Conservation (phyloP, 2,888 invertebrate genomes). For the Drosophila falleni region DNA sequence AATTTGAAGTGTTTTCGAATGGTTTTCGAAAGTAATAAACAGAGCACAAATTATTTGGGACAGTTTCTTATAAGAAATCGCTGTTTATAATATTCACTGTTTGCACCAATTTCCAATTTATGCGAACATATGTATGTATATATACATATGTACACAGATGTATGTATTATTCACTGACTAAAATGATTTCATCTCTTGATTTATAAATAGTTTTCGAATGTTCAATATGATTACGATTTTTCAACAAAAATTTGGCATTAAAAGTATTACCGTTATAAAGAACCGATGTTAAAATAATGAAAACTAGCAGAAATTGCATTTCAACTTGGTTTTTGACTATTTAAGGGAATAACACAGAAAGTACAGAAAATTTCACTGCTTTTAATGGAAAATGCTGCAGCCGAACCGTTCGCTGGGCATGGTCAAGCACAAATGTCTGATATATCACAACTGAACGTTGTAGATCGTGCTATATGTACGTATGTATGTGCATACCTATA, state of each 20-base stretch:
- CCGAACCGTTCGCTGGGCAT: constrained; percentile 31
- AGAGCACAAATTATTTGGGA: constrained; percentile 3
- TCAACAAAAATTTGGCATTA: background rate
- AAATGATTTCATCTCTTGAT: constrained; percentile 75
- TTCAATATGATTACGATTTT: constrained; percentile 16
- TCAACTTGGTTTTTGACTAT: constrained; percentile 18
- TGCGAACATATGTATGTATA: constrained; percentile 3
- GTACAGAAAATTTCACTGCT: constrained; percentile 48
- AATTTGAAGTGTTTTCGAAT: background rate
- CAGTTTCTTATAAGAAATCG: constrained; percentile 1
- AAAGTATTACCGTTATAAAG: constrained; percentile 41
- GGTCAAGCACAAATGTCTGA: constrained; percentile 34
- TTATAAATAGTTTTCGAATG: constrained; percentile 65
- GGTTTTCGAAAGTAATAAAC: constrained; percentile 3
- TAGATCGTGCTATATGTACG: constrained; percentile 18
- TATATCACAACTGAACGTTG: constrained; percentile 30
- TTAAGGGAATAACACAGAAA: constrained; percentile 18
- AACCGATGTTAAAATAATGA: constrained; percentile 49
- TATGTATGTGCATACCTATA: background rate
- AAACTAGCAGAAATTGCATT: constrained; percentile 36
- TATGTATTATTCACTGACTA: constrained; percentile 42
- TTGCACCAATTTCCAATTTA: constrained; percentile 7
- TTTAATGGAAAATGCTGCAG: constrained; percentile 22
- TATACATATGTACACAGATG: constrained; percentile 14
- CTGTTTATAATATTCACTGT: constrained; percentile 12